These are phyloP conservation scores for Siniperca obscura DNA, from an alignment of 2,797 vertebrate species.

Conservation along the genomic window DNA sequence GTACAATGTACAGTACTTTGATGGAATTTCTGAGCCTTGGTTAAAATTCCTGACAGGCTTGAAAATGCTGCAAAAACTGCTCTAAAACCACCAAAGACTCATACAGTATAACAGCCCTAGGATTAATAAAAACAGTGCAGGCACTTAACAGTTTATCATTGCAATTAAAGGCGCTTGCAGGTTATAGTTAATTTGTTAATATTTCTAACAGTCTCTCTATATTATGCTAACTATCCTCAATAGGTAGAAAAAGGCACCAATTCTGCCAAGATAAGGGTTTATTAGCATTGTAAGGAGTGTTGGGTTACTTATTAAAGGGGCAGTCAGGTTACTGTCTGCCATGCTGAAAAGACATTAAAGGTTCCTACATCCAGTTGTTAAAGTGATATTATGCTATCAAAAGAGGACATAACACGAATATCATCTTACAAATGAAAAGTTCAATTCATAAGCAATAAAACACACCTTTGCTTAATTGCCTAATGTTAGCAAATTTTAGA, in stretches of 20 bases:
- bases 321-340: slow-evolving; percentile 6
- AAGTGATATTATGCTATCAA: slow-evolving; percentile 14
- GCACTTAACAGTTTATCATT: slow-evolving; percentile 30
- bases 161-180: slow-evolving; percentile 42
- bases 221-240: slow-evolving; percentile 45
- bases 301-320: slow-evolving; percentile 26
- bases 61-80: slow-evolving; percentile 13
- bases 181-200: slow-evolving; percentile 45
- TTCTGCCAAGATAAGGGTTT: slow-evolving; percentile 17
- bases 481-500: neutral
- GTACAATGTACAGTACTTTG: neutral
- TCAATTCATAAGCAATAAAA: neutral
- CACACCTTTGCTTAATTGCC: neutral
- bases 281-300: slow-evolving; percentile 42
- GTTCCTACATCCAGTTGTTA: slow-evolving; percentile 15
- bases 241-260: slow-evolving; percentile 2
- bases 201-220: slow-evolving; percentile 38
- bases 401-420: neutral
- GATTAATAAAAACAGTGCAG: slow-evolving; percentile 18
- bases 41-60: slow-evolving; percentile 18
- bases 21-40: slow-evolving; percentile 19
- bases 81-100: slow-evolving; percentile 5
- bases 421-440: neutral
- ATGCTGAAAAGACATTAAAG: slow-evolving; percentile 2
- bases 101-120: neutral